A percentile compares a stretch with the other conserved stretches of the same genome.
Evolutionary conservation across 2,797 vertebrate species (phyloP).

Genomic region (Melanotaenia maccullochi): DNA sequence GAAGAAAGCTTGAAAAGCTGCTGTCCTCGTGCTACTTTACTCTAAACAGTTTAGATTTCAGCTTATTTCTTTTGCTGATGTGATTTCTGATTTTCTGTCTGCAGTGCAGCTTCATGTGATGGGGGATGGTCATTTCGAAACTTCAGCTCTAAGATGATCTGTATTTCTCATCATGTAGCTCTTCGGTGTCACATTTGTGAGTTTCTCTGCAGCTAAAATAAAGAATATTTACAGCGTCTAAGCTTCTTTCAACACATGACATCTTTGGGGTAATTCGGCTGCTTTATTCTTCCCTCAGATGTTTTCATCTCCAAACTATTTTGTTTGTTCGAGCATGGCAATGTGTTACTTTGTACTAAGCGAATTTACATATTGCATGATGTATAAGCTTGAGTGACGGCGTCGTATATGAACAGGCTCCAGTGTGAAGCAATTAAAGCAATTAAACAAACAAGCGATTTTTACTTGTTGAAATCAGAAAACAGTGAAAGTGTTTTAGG

Average conservation of each 20-base stretch:
- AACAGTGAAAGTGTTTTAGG: conserved; percentile 27
- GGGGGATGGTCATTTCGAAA: neutral
- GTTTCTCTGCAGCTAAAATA: conserved; percentile 35
- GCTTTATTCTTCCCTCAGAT: conserved; percentile 46
- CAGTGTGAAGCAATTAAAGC: conserved; percentile 2
- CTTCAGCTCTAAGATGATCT: neutral
- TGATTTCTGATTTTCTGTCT: too few species aligned
- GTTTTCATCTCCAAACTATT: conserved; percentile 52
- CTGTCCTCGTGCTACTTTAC: conserved; percentile 14
- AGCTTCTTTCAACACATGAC: conserved; percentile 58
- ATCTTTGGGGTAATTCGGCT: conserved; percentile 57
- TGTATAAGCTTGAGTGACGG: conserved; percentile 55
- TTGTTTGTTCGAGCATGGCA: conserved; percentile 40
- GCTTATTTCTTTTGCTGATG: too few species aligned
- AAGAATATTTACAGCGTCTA: conserved; percentile 40
- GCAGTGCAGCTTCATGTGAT: neutral
- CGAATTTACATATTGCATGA: conserved; percentile 44
- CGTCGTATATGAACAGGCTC: conserved; percentile 29
- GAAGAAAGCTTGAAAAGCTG: conserved; percentile 45
- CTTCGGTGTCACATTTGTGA: conserved; percentile 41
- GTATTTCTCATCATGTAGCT: neutral
- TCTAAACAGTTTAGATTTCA: too few species aligned
- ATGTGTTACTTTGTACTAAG: conserved; percentile 25
- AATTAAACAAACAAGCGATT: neutral
- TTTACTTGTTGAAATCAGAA: conserved; percentile 17